phyloP scores from a whole-genome alignment of 2,888 invertebrate genomes.

The Lochmaea capreae region DNA sequence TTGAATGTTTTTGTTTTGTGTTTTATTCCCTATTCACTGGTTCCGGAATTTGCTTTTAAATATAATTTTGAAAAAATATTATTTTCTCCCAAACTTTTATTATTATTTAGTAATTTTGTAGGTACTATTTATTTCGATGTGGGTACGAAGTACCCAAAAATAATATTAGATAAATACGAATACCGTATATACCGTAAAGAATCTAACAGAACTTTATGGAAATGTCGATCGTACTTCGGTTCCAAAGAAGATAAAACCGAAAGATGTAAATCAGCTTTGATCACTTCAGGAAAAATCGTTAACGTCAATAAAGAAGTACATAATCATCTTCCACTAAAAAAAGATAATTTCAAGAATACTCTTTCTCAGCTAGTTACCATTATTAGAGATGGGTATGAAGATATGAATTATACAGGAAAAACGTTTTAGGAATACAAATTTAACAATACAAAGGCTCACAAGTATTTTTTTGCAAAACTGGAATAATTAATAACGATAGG shows the following conservation, averaged over 20 bases:
- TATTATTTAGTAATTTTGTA: constrained; percentile 23
- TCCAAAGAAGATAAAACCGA: constrained; percentile 45
- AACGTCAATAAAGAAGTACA: constrained; percentile 51
- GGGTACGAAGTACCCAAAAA: constrained; percentile 55
- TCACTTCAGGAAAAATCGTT: constrained; percentile 52
- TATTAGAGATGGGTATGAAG: constrained; percentile 30
- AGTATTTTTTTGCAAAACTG: no score
- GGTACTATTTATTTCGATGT: constrained; percentile 53
- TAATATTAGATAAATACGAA: constrained; percentile 52
- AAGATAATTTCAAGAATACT: constrained; percentile 23
- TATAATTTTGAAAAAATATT: no score
- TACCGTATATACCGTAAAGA: constrained; percentile 53
- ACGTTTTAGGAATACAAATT: no score
- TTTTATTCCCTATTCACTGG: no score
- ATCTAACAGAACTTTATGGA: constrained; percentile 52
- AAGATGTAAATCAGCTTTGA: constrained; percentile 53
- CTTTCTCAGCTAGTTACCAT: constrained; percentile 40
- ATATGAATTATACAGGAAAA: no score
- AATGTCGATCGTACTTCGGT: constrained; percentile 54
- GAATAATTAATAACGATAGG: no score
- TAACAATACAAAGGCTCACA: no score
- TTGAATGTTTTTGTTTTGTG: no score
- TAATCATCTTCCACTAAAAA: constrained; percentile 47
- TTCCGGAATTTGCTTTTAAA: no score
- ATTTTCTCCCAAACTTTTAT: no score